Base-by-base conservation (phyloP, 2,113 vertebrate genomes). In the Engraulis encrasicolus region DNA sequence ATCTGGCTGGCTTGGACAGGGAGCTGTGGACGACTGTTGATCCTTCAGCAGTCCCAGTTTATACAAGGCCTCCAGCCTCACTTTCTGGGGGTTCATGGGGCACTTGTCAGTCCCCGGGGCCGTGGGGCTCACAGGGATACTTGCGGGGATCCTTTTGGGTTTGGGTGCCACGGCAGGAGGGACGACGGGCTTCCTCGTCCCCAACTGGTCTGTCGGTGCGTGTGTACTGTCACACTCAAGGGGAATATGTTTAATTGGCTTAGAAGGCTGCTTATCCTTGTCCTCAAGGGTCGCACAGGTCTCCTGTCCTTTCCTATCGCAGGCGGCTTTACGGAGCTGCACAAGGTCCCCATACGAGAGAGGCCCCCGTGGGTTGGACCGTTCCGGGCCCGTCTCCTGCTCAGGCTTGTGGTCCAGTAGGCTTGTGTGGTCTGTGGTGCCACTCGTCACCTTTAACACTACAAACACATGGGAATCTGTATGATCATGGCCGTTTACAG, bases 21-120 rank as follows among this genome's bases (percentile, higher is more conserved):
- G 85, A 6, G 91, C 89, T 23, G 71, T 2, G 19, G 89, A 78
- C 3, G 58, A 52, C 18, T 85, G 48, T 20, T 89, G 86, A 52
- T 93, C 93, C 85, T 93, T 94, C 0, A 96, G 88, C 31, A 99
- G 95, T 1, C 98, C 97, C 2, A 99, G 90, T 89, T 99, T 99
- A 85, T 94, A 91, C 87, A 99, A 81, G 0, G 98, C 97, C 50
- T 99, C 96, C 81, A 87, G 85, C 6, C 93, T 95, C 2, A 96
- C 95, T 18, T 88, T 93, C 78, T 96, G 0, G 0, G 89, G 23
- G 0, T 96, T 94, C 0, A 31, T 80, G 19, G 87, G 27, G 38
- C 89, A 82, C 61, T 84, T 89, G 50, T 90, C 81, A 38, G 37
- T 61, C 27, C 84, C 61, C 6, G 88, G 91, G 48, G 88, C 92